Evolutionary conservation across 2,797 vertebrate genomes (phyloP).

Genomic region (Acanthopagrus latus): DNA sequence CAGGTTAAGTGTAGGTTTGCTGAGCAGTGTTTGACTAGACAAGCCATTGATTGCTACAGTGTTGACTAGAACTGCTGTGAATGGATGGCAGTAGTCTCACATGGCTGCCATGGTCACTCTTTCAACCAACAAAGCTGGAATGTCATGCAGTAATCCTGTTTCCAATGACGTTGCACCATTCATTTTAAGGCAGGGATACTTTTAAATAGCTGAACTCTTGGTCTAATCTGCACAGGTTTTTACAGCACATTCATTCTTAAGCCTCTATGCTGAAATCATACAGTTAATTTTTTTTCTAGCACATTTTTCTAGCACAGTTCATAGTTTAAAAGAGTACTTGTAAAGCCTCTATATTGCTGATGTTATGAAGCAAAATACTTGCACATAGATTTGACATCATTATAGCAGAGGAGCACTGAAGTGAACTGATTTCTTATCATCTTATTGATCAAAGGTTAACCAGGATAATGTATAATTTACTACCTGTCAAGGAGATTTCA

Average conservation of each 20-base stretch:
- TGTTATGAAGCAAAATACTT: not conserved
- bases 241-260: not conserved
- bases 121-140: constrained; percentile 52
- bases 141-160: constrained; percentile 54
- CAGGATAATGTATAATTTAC: not conserved
- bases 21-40: constrained; percentile 16
- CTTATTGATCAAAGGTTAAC: constrained; percentile 31
- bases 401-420: not conserved
- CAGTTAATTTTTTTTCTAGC: too few species aligned
- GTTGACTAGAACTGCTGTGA: constrained; percentile 39
- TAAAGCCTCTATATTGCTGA: not conserved
- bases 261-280: constrained; percentile 1
- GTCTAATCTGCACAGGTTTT: constrained; percentile 18
- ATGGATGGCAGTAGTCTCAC: constrained; percentile 45
- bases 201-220: constrained; percentile 3
- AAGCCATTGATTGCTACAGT: constrained; percentile 27
- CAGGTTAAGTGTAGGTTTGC: constrained; percentile 32
- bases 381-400: not conserved
- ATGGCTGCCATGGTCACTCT: constrained; percentile 46
- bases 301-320: not conserved
- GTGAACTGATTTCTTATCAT: not conserved
- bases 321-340: not conserved
- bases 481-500: constrained; percentile 1
- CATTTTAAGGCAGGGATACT: constrained; percentile 20
- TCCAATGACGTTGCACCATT: constrained; percentile 39